Percentiles rank a stretch among this genome's conserved stretches.
Evolutionary conservation across 2,888 invertebrate genomes (phyloP).

Genomic region (Dasysyrphus albostriatus): DNA sequence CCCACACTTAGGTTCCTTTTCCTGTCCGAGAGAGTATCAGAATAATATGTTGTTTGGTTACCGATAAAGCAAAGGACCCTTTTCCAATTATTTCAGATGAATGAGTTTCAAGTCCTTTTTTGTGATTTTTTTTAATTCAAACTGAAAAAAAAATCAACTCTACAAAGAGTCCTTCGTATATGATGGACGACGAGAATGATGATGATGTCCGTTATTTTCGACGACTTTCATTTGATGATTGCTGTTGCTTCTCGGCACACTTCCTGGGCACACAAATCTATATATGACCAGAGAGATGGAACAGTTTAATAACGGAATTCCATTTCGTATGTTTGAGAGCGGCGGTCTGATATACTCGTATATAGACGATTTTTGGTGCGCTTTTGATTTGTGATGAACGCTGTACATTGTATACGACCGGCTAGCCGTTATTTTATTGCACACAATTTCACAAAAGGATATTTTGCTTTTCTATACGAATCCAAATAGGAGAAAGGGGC

Average conservation of each 20-base stretch:
- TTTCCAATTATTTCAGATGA: constrained; percentile 79
- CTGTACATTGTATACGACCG: not conserved
- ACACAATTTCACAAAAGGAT: constrained; percentile 71
- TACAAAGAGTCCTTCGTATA: constrained; percentile 37
- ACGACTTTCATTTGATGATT: constrained; percentile 73
- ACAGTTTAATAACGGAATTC: constrained; percentile 69
- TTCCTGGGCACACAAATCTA: constrained; percentile 31
- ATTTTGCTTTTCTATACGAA: constrained; percentile 29
- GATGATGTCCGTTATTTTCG: constrained; percentile 66
- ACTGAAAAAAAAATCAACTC: constrained; percentile 28
- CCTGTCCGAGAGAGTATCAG: constrained; percentile 55
- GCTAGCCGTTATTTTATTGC: constrained; percentile 61
- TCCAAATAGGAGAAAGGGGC: constrained; percentile 17
- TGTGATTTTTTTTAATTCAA: constrained; percentile 50
- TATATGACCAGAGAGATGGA: constrained; percentile 25
- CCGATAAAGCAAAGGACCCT: constrained; percentile 77
- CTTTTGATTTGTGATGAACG: constrained; percentile 72
- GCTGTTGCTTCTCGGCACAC: constrained; percentile 57
- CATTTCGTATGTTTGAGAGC: constrained; percentile 58
- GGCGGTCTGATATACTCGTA: not conserved
- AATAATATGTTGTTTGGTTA: constrained; percentile 78
- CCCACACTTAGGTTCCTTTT: constrained; percentile 24
- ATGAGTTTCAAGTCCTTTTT: constrained; percentile 77
- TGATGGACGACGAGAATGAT: constrained; percentile 42
- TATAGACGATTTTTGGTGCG: constrained; percentile 45